phyloP scores from a whole-genome alignment of 2,797 vertebrate species.

The Ceryle rudis region DNA sequence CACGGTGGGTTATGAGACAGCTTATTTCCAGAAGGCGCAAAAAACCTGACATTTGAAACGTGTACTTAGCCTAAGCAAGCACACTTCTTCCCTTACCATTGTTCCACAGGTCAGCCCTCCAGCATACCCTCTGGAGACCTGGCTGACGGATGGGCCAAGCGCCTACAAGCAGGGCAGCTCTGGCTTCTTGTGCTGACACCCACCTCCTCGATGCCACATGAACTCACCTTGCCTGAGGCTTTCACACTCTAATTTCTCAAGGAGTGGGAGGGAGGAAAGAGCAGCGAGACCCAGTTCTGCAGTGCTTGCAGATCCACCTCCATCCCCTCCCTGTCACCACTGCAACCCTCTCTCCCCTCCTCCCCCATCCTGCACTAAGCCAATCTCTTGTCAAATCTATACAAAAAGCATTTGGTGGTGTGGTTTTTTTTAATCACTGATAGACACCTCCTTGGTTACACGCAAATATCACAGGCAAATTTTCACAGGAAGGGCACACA shows the following conservation, averaged over 20 bases:
- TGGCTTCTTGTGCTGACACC: neutral
- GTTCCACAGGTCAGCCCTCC: neutral
- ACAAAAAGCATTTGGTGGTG: neutral
- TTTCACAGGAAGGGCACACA: neutral
- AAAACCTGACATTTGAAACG: neutral
- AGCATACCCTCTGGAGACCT: neutral
- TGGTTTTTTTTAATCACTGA: neutral
- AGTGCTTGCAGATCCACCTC: neutral
- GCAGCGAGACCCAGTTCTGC: neutral
- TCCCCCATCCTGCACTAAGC: neutral
- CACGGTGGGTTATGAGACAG: neutral
- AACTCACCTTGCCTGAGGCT: neutral
- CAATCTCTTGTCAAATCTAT: neutral
- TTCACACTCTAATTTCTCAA: neutral
- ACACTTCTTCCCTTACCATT: neutral
- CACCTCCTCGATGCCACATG: neutral
- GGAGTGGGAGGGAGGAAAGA: neutral
- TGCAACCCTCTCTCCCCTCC: neutral
- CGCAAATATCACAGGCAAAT: neutral
- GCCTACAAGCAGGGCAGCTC: rapidly evolving
- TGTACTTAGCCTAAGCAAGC: neutral
- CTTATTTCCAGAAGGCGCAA: neutral
- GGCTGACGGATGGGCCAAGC: rapidly evolving
- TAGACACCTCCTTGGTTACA: neutral
- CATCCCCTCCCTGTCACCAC: neutral